These are phyloP conservation scores for Ormyrus rosae DNA, from an alignment of 2,888 invertebrate genomes.

Conservation along the genomic window DNA sequence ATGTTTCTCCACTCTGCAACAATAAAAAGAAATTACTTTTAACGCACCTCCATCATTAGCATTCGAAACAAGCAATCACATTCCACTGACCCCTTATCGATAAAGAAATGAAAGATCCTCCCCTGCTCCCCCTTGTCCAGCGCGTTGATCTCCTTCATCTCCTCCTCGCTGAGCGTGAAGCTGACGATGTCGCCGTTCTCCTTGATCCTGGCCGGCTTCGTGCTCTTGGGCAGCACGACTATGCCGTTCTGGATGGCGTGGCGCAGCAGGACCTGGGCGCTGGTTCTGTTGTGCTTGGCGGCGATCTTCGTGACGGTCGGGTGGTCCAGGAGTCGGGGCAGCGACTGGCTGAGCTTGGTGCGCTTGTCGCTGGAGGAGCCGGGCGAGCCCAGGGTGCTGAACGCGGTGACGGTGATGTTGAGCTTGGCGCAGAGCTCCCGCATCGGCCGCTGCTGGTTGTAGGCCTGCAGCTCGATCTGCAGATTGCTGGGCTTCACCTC, in stretches of 20 bases:
- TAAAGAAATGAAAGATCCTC: constrained; percentile 82
- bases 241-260: constrained; percentile 83
- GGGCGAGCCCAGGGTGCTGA: constrained; percentile 83
- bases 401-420: constrained; percentile 83
- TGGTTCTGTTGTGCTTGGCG: constrained; percentile 79
- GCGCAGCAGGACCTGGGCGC: constrained; percentile 85
- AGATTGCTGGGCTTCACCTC: constrained; percentile 84
- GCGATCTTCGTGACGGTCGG: constrained; percentile 80
- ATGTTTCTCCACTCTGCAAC: constrained; percentile 80
- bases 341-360: constrained; percentile 66
- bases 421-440: constrained; percentile 80
- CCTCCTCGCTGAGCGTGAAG: constrained; percentile 79
- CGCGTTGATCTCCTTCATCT: constrained; percentile 77
- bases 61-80: too few relatives aligned
- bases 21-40: not conserved
- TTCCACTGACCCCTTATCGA: constrained; percentile 72
- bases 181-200: constrained; percentile 84
- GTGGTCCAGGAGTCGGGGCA: constrained; percentile 77
- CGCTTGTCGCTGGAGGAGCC: constrained; percentile 78
- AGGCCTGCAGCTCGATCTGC: constrained; percentile 86
- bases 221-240: constrained; percentile 87
- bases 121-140: constrained; percentile 81
- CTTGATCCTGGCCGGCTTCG: constrained; percentile 82
- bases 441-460: constrained; percentile 84
- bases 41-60: too few relatives aligned